A percentile compares a stretch with the other conserved stretches of the same genome.
Conservation (phyloP, 2,797 vertebrate genomes). For the Mus caroli region DNA sequence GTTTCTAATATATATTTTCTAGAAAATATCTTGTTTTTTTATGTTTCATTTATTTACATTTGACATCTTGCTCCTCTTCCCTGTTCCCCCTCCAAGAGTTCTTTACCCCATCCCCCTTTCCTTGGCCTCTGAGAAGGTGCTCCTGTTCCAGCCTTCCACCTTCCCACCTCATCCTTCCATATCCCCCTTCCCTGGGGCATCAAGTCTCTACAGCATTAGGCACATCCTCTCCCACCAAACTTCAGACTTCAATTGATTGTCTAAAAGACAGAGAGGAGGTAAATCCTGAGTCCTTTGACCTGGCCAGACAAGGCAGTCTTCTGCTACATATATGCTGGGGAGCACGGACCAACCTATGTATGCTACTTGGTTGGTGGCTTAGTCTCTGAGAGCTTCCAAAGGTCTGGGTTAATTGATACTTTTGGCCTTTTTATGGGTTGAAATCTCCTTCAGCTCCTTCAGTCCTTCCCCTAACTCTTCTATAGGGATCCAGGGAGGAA, state of each 20-base stretch:
- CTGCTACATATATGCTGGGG: not conserved
- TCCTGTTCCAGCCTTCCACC: too few relatives aligned
- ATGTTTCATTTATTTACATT: too few relatives aligned
- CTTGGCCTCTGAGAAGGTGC: too few relatives aligned
- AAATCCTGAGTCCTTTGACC: too few relatives aligned
- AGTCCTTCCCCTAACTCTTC: not conserved
- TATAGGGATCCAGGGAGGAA: not conserved
- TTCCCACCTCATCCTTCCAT: not conserved
- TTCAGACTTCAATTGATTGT: too few relatives aligned
- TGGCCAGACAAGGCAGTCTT: not conserved
- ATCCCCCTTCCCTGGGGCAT: too few relatives aligned
- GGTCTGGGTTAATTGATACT: not conserved
- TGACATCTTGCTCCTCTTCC: not conserved
- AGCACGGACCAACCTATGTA: too few relatives aligned
- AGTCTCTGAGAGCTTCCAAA: not conserved
- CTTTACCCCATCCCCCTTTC: too few relatives aligned
- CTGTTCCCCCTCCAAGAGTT: not conserved
- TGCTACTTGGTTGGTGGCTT: not conserved
- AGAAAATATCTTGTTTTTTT: too few relatives aligned
- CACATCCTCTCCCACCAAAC: not conserved
- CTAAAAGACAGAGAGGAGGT: too few relatives aligned
- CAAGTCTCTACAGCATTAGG: not conserved
- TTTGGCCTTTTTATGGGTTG: not conserved
- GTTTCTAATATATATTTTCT: too few relatives aligned
- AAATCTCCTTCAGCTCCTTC: not conserved